phyloP scores from a whole-genome alignment of 2,888 invertebrate genomes.

The Drosophila mulleri region DNA sequence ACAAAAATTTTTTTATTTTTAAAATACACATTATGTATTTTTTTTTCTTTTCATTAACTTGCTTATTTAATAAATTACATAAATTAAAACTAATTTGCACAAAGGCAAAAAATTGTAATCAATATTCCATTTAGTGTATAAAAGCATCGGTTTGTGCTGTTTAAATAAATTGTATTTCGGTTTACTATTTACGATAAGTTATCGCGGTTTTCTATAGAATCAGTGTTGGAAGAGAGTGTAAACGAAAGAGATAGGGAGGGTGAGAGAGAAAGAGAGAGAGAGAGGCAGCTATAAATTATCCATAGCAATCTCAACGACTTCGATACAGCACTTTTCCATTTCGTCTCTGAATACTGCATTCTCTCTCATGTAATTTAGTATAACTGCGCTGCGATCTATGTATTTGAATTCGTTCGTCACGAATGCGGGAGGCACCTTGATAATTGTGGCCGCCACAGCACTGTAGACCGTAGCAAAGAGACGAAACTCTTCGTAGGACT shows the following conservation, averaged over 20 bases:
- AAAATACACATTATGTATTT: background rate
- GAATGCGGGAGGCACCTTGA: constrained; percentile 67
- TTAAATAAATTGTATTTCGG: background rate
- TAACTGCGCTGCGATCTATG: constrained; percentile 48
- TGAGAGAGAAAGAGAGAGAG: background rate
- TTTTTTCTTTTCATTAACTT: background rate
- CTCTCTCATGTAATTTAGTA: constrained; percentile 52
- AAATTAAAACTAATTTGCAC: background rate
- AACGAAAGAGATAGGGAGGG: background rate
- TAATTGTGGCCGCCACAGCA: constrained; percentile 66
- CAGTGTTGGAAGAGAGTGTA: background rate
- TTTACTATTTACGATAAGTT: constrained; percentile 23
- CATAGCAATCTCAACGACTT: constrained; percentile 56
- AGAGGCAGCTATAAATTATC: constrained; percentile 10
- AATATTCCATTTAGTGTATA: constrained; percentile 4
- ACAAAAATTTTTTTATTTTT: too few relatives aligned
- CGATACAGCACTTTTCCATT: constrained; percentile 56
- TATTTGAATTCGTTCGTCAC: constrained; percentile 75
- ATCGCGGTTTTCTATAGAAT: constrained; percentile 19
- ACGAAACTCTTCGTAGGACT: constrained; percentile 75
- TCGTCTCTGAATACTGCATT: constrained; percentile 43
- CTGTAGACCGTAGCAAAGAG: constrained; percentile 72
- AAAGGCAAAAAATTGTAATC: background rate
- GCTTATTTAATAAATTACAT: background rate
- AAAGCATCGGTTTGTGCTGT: background rate